A percentile compares a stretch with the other conserved stretches of the same genome.
Evolutionary conservation across 2,113 vertebrate species (phyloP).

Genomic region (Alligator sinensis): DNA sequence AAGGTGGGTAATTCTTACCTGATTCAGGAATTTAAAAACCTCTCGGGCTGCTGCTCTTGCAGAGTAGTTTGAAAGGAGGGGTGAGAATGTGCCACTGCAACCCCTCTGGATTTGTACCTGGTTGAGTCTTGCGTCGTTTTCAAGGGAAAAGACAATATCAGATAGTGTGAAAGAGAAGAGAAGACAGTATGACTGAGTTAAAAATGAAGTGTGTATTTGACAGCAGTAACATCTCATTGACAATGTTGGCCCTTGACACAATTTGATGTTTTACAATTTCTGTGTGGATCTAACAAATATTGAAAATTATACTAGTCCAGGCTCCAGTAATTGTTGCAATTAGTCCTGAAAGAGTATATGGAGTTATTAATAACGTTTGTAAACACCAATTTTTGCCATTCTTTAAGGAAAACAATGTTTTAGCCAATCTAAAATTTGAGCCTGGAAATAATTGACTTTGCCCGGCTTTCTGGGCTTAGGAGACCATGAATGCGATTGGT

Average conservation of each 20-base stretch:
- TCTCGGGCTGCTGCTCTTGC: too few relatives aligned
- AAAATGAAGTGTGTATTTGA: not conserved
- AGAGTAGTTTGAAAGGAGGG: too few relatives aligned
- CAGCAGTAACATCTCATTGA: not conserved
- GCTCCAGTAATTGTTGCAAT: not conserved
- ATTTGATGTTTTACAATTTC: not conserved
- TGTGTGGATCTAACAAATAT: not conserved
- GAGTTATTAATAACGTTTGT: not conserved
- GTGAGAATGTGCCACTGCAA: too few relatives aligned
- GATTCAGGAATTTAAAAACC: too few relatives aligned
- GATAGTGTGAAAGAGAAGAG: too few relatives aligned
- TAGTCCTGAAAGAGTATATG: not conserved
- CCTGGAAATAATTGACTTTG: not conserved
- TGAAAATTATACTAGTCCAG: not conserved
- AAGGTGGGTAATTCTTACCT: too few relatives aligned
- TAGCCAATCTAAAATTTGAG: not conserved
- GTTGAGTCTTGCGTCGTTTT: too few relatives aligned
- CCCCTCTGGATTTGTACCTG: too few relatives aligned
- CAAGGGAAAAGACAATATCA: too few relatives aligned
- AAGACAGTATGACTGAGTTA: not conserved
- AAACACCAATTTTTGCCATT: fast-evolving
- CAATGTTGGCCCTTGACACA: not conserved
- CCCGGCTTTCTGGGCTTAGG: too few relatives aligned
- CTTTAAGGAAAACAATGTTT: not conserved
- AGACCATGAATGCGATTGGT: too few relatives aligned